Percentiles rank a stretch among this genome's conserved stretches.
phyloP scores from a whole-genome alignment of 2,797 vertebrate genomes.

The Calcarius lapponicus region DNA sequence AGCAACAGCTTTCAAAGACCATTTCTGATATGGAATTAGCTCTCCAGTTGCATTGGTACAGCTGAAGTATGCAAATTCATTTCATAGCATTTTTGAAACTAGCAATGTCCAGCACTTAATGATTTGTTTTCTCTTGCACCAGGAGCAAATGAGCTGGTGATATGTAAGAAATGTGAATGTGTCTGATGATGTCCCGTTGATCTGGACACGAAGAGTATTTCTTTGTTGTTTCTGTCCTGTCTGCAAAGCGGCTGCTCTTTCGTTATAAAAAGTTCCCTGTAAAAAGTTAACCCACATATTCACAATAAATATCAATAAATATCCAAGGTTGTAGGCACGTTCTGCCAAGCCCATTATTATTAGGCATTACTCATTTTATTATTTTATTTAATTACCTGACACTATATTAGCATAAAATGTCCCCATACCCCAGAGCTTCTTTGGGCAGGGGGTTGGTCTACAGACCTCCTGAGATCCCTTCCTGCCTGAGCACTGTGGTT shows the following conservation, averaged over 20 bases:
- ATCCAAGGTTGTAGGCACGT: accelerated
- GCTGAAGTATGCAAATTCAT: neutral
- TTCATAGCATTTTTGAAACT: neutral
- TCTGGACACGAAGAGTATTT: neutral
- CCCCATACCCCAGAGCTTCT: neutral
- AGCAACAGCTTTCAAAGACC: neutral
- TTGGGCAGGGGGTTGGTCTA: neutral
- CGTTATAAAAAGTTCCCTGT: neutral
- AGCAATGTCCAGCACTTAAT: neutral
- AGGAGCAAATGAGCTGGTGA: neutral
- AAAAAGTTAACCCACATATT: neutral
- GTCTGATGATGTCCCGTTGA: neutral
- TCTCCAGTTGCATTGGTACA: neutral
- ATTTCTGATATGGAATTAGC: neutral
- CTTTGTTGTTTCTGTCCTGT: neutral
- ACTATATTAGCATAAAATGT: neutral
- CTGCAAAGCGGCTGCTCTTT: neutral
- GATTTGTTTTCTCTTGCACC: neutral
- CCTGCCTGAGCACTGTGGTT: neutral
- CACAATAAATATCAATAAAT: neutral
- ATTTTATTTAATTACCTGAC: neutral
- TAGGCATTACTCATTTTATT: neutral
- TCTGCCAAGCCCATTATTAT: neutral
- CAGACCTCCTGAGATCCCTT: neutral
- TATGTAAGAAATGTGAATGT: neutral